Percentiles rank a stretch among this genome's conserved stretches.
Evolutionary conservation across 2,113 vertebrate species (phyloP).

Genomic region (Lepus europaeus): DNA sequence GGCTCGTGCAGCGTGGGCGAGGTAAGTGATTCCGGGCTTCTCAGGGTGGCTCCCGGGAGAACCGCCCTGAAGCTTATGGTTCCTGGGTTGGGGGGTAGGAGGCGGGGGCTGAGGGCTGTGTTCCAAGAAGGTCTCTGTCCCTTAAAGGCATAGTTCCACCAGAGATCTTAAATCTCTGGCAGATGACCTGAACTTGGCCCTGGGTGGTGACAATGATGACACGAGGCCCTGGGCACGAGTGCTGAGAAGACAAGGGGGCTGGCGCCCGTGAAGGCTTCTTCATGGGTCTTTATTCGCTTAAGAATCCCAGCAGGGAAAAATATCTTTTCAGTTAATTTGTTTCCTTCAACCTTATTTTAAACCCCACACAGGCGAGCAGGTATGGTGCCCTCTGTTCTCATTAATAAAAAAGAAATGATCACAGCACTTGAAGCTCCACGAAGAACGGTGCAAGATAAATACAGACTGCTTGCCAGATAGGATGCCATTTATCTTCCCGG

Average conservation of each 20-base stretch:
- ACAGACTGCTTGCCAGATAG: neutral
- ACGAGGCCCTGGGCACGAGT: neutral
- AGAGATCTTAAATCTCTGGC: constrained; percentile 20
- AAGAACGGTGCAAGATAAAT: constrained; percentile 31
- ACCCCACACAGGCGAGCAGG: constrained; percentile 25
- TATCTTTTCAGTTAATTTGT: constrained; percentile 57
- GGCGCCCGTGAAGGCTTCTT: neutral
- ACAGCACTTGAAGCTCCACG: constrained; percentile 17
- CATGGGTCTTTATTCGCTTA: constrained; percentile 62
- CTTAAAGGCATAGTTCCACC: constrained; percentile 39
- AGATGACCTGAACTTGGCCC: constrained; percentile 7
- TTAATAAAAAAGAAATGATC: constrained; percentile 70
- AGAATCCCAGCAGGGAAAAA: constrained; percentile 61
- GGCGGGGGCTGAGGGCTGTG: neutral
- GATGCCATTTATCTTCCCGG: neutral
- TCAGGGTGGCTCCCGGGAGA: neutral
- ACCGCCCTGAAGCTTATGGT: neutral
- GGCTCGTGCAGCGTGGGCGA: constrained; percentile 3
- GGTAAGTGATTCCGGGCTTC: neutral
- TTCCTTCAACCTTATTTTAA: constrained; percentile 63
- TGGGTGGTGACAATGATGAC: too few relatives aligned
- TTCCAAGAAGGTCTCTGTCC: neutral
- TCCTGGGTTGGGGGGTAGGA: neutral
- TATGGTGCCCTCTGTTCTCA: constrained; percentile 45
- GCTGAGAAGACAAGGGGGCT: neutral